Conservation (phyloP, 2,888 invertebrate genomes). For the Aromia moschata region DNA sequence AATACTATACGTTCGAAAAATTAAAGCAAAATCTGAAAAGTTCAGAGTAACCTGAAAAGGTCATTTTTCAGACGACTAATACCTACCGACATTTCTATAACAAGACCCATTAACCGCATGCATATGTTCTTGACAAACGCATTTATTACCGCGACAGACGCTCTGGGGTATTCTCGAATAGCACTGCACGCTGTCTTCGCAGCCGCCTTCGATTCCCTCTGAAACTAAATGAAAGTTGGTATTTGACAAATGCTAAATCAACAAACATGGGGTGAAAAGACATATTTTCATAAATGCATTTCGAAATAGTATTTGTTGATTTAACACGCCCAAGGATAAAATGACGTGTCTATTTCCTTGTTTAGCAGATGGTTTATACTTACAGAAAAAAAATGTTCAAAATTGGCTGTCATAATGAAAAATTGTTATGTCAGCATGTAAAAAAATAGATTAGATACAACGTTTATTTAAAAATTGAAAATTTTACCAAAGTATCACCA, state of each 20-base stretch:
- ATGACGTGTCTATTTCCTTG: neutral
- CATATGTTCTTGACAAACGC: conserved; percentile 48
- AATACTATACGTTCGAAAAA: too few species aligned
- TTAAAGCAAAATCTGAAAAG: neutral
- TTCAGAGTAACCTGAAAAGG: neutral
- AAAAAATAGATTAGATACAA: too few species aligned
- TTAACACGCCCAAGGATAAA: too few species aligned
- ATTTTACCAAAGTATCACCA: too few species aligned
- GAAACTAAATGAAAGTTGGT: conserved; percentile 48
- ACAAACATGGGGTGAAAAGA: neutral
- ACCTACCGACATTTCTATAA: conserved; percentile 48
- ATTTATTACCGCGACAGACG: conserved; percentile 49
- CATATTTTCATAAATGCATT: neutral
- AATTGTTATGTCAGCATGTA: too few species aligned
- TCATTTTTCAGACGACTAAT: neutral
- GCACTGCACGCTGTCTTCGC: conserved; percentile 53
- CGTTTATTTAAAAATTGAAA: too few species aligned
- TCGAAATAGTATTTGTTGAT: too few species aligned
- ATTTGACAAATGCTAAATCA: neutral
- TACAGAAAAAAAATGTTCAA: too few species aligned
- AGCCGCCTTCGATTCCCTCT: conserved; percentile 44
- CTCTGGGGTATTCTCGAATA: conserved; percentile 39
- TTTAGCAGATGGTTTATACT: neutral
- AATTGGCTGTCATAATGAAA: too few species aligned
- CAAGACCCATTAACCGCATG: conserved; percentile 45